Base-by-base conservation (phyloP, 2,888 invertebrate species). In the Lydus trimaculatus region DNA sequence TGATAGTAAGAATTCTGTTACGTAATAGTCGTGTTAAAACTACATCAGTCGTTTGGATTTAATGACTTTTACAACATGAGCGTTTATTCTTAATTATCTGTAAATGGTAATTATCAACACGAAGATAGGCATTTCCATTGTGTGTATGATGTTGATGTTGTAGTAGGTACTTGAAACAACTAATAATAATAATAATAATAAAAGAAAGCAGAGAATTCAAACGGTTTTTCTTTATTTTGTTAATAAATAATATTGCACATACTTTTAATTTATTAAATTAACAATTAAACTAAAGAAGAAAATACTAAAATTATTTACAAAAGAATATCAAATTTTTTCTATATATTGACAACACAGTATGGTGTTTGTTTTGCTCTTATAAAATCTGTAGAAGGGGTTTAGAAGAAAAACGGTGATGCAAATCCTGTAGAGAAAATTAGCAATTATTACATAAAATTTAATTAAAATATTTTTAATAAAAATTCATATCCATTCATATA, bases 161-260 rank as follows among this genome's bases (percentile, higher is more conserved):
- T n/a, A n/a, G n/a, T n/a, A n/a, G n/a, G n/a, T n/a, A n/a, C n/a
- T n/a, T n/a, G n/a, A n/a, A n/a, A n/a, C n/a, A n/a, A n/a, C n/a
- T n/a, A n/a, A n/a, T n/a, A n/a, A n/a, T n/a, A n/a, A n/a, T n/a
- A n/a, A n/a, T n/a, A n/a, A n/a, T n/a, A n/a, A n/a, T n/a, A n/a
- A n/a, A n/a, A n/a, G n/a, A n/a, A n/a, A n/a, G n/a, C n/a, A n/a
- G n/a, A n/a, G 6, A 17, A 43, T 43, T 23, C 6, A 20, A 9
- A 25, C 1, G 2, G 9, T 13, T 25, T 52, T 52, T 11, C 23
- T 52, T 52, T 23, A 25, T 52, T 52, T 23, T n/a, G 13, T 52
- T 13, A 52, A 52, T 52, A 25, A 52, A 52, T 52, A 52, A 52
- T 23, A 52, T 52, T 52, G 52, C 52, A 52, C 52, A 23, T 25